phyloP scores from a whole-genome alignment of 2,113 vertebrate genomes.

The Mesembrinibis cayennensis region DNA sequence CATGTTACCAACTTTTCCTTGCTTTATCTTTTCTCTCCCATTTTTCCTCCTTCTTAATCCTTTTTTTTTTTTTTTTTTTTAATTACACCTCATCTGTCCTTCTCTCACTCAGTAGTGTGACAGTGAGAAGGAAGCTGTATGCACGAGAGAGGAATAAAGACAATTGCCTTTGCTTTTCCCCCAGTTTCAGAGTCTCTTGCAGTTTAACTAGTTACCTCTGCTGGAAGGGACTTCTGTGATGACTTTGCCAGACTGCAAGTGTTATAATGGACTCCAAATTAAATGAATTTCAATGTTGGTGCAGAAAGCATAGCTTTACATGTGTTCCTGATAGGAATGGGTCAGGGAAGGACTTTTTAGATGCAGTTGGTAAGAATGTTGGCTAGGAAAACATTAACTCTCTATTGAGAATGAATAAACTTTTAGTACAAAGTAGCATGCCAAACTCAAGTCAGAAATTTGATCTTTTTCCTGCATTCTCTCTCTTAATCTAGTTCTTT shows the following conservation, averaged over 20 bases:
- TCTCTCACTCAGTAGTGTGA: not conserved
- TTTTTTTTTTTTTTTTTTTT: not conserved
- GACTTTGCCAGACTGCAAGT: not conserved
- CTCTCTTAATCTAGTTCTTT: not conserved
- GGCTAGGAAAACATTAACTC: not conserved
- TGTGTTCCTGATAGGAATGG: not conserved
- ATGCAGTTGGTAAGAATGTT: not conserved
- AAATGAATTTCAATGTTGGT: not conserved
- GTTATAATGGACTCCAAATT: not conserved
- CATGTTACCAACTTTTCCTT: not conserved
- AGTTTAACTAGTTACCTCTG: not conserved
- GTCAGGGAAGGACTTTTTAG: not conserved
- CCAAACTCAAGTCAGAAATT: not conserved
- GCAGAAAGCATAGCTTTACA: not conserved
- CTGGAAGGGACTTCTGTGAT: not conserved
- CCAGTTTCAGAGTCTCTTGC: not conserved
- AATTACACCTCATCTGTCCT: not conserved
- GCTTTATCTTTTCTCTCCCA: not conserved
- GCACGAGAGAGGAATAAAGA: not conserved
- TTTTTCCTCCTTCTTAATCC: not conserved
- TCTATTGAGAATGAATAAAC: constrained; percentile 3
- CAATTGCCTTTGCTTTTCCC: not conserved
- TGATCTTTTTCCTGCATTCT: not conserved
- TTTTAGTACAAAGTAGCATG: not conserved
- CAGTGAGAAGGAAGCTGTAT: not conserved